Evolutionary conservation across 2,888 invertebrate species (phyloP), one percentile per base, ranked within the genome.

Genomic region (Abrostola tripartita): DNA sequence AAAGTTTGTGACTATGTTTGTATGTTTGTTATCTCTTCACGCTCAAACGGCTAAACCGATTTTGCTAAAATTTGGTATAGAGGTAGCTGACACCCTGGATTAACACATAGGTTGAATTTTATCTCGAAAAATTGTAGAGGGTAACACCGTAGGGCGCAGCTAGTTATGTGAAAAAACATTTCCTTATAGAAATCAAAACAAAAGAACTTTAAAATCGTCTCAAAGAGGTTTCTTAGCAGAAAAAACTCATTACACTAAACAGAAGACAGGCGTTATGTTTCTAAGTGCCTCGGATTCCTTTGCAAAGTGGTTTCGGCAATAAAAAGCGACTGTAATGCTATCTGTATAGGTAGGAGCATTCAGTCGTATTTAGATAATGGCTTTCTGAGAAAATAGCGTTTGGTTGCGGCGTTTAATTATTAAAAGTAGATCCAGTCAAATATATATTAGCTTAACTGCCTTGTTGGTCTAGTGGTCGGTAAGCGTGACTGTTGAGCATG

Each of bases 251-350:
- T 61, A 50, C 60, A 75, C 55, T 70, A 65, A 61, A 70, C 50
- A 75, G 52, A 65, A 58, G 40, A 57, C 42, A 44, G 50, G 40
- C 72, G 57, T 61, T 64, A 64, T 53, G 53, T 52, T 35, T 55
- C 50, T 74, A 78, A 81, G 76, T 72, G 78, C 72, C 67, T 66
- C 41, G 73, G 77, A 83, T 77, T 79, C 74, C 68, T 74, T 65
- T 47, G 76, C 72, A 76, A 83, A 86, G 86, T 86, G 84, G 81
- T 84, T 80, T 78, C n/a, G 67, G 82, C 81, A 81, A 84, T 86
- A 86, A 86, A 86, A 86, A 81, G 65, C 66, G 64, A 63, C 63
- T 69, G 74, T 76, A 74, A 71, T 55, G 75, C 82, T 82, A 77
- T 84, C 37, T 44, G 49, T 50, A 35, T 24, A 24, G 44, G 14